Conservation (phyloP, 2,888 invertebrate species). For the Arctia plantaginis region DNA sequence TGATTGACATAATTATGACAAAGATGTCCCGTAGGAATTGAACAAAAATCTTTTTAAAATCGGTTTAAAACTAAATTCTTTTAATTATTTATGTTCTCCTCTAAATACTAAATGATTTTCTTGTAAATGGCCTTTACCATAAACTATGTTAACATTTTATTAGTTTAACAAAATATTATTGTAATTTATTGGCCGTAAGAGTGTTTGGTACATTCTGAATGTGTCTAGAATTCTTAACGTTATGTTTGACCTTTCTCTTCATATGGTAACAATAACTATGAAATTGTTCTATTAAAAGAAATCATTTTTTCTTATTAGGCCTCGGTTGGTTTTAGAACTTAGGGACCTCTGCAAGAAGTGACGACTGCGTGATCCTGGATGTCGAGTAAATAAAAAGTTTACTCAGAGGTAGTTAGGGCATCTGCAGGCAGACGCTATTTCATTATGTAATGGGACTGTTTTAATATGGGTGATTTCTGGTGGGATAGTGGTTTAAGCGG, state of each 20-base stretch:
- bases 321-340: not conserved
- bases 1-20: too few relatives aligned
- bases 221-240: not conserved
- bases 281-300: not conserved
- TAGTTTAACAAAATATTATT: not conserved
- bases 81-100: not conserved
- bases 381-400: not conserved
- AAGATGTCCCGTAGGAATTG: too few relatives aligned
- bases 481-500: too few relatives aligned
- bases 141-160: not conserved
- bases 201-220: too few relatives aligned
- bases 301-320: not conserved
- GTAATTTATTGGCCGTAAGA: not conserved
- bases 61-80: not conserved
- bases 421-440: not conserved
- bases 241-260: not conserved
- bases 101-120: not conserved
- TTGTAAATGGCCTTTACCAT: not conserved
- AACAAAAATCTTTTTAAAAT: too few relatives aligned
- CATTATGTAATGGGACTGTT: too few relatives aligned
- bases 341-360: not conserved
- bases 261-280: not conserved
- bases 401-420: not conserved
- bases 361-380: not conserved
- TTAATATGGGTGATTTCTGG: too few relatives aligned